These are phyloP conservation scores for Cryptus armator DNA, from an alignment of 2,888 invertebrate species.

Conservation along the genomic window DNA sequence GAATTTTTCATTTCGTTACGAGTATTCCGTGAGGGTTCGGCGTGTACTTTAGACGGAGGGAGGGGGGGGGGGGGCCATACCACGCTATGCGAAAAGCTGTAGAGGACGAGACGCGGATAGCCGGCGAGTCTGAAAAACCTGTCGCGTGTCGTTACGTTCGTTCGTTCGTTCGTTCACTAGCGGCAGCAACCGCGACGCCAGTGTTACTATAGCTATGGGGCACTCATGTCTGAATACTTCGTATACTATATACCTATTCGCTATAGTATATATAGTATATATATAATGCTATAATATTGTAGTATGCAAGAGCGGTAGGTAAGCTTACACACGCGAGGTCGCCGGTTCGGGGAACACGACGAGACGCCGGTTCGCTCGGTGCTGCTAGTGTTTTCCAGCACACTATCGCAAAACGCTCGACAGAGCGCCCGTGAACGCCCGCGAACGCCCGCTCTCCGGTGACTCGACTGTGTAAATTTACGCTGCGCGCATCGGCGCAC, in stretches of 20 bases:
- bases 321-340: conserved; percentile 62
- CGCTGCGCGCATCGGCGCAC: conserved; percentile 63
- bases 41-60: conserved; percentile 3
- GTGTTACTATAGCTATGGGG: conserved; percentile 10
- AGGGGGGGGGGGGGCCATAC: not conserved
- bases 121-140: conserved; percentile 59
- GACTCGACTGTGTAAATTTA: conserved; percentile 63
- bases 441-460: conserved; percentile 19
- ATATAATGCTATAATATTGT: conserved; percentile 29
- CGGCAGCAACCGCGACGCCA: conserved; percentile 41
- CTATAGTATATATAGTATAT: not conserved
- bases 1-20: conserved; percentile 50
- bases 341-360: conserved; percentile 41
- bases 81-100: conserved; percentile 32
- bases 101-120: conserved; percentile 7
- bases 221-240: conserved; percentile 18
- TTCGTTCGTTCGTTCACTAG: conserved; percentile 23
- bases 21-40: conserved; percentile 21
- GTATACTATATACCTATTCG: conserved; percentile 19
- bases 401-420: conserved; percentile 52
- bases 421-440: conserved; percentile 45
- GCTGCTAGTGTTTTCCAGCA: conserved; percentile 31
- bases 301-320: conserved; percentile 42
- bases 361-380: conserved; percentile 25
- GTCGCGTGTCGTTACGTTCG: conserved; percentile 63